These are phyloP conservation scores for Apistogramma diplotaenia DNA, from an alignment of 2,113 vertebrate species.

Conservation along the genomic window DNA sequence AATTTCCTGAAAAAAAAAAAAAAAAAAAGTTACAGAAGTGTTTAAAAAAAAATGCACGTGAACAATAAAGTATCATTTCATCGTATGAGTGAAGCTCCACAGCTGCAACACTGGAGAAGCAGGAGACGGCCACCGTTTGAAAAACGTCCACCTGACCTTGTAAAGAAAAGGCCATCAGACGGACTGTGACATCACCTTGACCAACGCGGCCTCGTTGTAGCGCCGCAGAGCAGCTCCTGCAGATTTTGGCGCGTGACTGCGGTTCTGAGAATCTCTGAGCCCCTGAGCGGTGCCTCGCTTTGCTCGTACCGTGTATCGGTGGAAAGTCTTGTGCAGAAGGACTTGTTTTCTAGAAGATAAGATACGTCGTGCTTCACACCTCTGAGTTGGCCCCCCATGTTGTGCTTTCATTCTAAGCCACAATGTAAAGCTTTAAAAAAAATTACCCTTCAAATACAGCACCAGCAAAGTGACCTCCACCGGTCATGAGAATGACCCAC, in stretches of 20 bases:
- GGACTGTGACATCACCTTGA: conserved; percentile 73
- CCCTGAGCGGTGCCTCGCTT: conserved; percentile 88
- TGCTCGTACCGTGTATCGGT: conserved; percentile 92
- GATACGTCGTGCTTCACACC: background rate
- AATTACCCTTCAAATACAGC: conserved; percentile 90
- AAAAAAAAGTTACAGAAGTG: background rate
- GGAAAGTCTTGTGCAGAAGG: conserved; percentile 93
- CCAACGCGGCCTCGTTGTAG: conserved; percentile 86
- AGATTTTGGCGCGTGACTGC: conserved; percentile 79
- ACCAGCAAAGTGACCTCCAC: conserved; percentile 94
- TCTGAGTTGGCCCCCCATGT: background rate
- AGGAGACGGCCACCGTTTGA: background rate
- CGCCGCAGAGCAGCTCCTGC: conserved; percentile 89
- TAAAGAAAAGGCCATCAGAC: background rate
- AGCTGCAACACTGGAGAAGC: background rate
- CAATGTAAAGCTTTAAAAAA: background rate
- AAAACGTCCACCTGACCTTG: background rate
- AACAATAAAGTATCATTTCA: background rate
- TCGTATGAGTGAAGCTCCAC: background rate
- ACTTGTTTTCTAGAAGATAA: conserved; percentile 80
- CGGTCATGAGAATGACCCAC: conserved; percentile 92
- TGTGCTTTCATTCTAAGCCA: background rate
- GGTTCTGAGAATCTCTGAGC: conserved; percentile 82
- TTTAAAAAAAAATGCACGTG: background rate
- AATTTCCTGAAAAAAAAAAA: conserved; percentile 87